Evolutionary conservation across 2,113 vertebrate species (phyloP).

Genomic region (Noctilio leporinus): DNA sequence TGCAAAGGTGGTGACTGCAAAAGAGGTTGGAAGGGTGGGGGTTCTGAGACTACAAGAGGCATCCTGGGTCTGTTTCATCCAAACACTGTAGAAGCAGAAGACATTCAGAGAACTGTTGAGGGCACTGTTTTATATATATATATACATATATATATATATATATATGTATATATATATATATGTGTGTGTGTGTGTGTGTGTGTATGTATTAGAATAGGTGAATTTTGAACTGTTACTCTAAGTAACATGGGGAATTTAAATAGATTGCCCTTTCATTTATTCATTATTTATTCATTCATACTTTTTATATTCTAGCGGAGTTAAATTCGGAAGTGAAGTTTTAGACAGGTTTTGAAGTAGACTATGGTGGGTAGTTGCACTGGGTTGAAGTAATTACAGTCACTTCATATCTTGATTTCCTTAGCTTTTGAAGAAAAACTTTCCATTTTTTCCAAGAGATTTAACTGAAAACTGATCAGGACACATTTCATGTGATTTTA

Average conservation of each 20-base stretch:
- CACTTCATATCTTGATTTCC: background rate
- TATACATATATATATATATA: no score
- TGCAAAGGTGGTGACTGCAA: no score
- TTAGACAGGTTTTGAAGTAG: conserved; percentile 11
- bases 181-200: no score
- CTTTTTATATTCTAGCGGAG: background rate
- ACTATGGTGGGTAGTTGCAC: background rate
- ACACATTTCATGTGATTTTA: background rate
- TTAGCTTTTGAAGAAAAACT: conserved; percentile 18
- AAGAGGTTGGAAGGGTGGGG: no score
- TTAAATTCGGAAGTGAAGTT: background rate
- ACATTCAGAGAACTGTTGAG: no score
- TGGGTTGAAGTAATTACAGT: background rate
- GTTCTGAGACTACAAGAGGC: no score
- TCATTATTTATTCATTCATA: background rate
- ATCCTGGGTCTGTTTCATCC: no score
- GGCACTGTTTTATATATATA: no score
- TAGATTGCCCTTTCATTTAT: background rate
- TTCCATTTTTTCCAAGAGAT: background rate
- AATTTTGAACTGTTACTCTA: background rate
- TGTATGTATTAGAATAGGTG: no score
- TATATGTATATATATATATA: no score
- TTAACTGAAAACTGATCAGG: background rate
- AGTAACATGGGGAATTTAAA: background rate
- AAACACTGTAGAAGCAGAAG: no score